A percentile compares a stretch with the other conserved stretches of the same genome.
Evolutionary conservation across 2,113 vertebrate genomes (phyloP).

Genomic region (Hucho hucho): DNA sequence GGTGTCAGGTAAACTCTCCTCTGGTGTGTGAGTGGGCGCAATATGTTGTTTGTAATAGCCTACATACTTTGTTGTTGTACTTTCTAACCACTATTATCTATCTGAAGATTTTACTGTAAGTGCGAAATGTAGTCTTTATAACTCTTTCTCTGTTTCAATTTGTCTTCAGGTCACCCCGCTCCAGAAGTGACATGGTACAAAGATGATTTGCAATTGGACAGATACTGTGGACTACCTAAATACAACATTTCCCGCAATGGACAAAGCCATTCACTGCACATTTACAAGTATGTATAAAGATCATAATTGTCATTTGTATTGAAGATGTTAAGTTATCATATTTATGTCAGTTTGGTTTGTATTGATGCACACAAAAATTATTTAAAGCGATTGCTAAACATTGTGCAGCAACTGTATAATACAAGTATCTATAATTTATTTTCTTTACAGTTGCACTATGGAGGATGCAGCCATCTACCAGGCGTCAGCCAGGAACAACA

Average conservation of each 20-base stretch:
- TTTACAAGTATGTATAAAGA: slow-evolving; percentile 85
- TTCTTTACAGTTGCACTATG: slow-evolving; percentile 81
- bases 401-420: neutral
- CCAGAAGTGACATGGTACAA: slow-evolving; percentile 96
- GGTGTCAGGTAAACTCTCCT: slow-evolving; percentile 83
- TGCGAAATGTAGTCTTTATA: neutral
- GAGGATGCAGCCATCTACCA: slow-evolving; percentile 98
- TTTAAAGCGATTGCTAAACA: neutral
- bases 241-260: slow-evolving; percentile 91
- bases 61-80: neutral
- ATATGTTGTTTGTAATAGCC: neutral
- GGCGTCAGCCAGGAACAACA: slow-evolving; percentile 90
- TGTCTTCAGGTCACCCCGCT: slow-evolving; percentile 81
- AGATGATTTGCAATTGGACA: slow-evolving; percentile 91
- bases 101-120: too few relatives aligned
- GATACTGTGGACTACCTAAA: slow-evolving; percentile 95
- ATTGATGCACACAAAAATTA: neutral
- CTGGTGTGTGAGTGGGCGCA: neutral
- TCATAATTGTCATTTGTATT: neutral
- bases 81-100: slow-evolving; percentile 30
- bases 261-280: slow-evolving; percentile 87
- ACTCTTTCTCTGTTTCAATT: neutral
- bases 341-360: neutral
- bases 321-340: neutral
- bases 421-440: slow-evolving; percentile 4